Conservation (phyloP, 2,888 invertebrate species). For the Tiliacea aurago region DNA sequence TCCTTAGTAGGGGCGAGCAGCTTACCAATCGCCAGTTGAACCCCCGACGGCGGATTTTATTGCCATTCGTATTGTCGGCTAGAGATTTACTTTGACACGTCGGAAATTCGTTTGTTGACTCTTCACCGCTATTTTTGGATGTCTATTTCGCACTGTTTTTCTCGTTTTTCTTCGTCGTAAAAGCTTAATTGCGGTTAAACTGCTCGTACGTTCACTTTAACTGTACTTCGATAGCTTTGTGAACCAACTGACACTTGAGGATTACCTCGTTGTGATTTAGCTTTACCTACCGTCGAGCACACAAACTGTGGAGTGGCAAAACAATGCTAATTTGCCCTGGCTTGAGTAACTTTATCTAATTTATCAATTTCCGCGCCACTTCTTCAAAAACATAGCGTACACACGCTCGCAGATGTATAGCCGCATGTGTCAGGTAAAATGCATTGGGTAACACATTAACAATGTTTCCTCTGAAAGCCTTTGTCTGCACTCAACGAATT, state of each 20-base stretch:
- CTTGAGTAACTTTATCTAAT: slow-evolving; percentile 52
- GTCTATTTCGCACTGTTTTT: slow-evolving; percentile 70
- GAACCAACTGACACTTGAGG: slow-evolving; percentile 41
- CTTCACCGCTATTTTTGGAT: slow-evolving; percentile 77
- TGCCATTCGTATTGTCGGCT: slow-evolving; percentile 89
- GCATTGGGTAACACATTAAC: slow-evolving; percentile 85
- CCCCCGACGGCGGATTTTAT: slow-evolving; percentile 86
- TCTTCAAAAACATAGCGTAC: slow-evolving; percentile 59
- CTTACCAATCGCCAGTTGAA: slow-evolving; percentile 83
- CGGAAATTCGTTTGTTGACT: slow-evolving; percentile 88
- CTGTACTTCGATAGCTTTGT: slow-evolving; percentile 42
- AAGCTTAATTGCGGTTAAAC: slow-evolving; percentile 70
- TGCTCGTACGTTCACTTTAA: slow-evolving; percentile 53
- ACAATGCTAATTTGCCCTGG: slow-evolving; percentile 47
- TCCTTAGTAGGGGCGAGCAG: slow-evolving; percentile 77
- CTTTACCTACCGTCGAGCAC: slow-evolving; percentile 12
- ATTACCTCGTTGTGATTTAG: slow-evolving; percentile 38
- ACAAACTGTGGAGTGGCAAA: slow-evolving; percentile 35
- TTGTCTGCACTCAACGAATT: slow-evolving; percentile 88
- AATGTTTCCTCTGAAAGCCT: slow-evolving; percentile 83
- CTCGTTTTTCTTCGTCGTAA: slow-evolving; percentile 71
- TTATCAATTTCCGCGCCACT: slow-evolving; percentile 62
- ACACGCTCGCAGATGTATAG: slow-evolving; percentile 52
- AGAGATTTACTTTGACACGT: slow-evolving; percentile 89
- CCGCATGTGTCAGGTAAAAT: slow-evolving; percentile 79